Evolutionary conservation across 1,140 invertebrate genomes (phyloP).

Genomic region (Sogatella furcifera): DNA sequence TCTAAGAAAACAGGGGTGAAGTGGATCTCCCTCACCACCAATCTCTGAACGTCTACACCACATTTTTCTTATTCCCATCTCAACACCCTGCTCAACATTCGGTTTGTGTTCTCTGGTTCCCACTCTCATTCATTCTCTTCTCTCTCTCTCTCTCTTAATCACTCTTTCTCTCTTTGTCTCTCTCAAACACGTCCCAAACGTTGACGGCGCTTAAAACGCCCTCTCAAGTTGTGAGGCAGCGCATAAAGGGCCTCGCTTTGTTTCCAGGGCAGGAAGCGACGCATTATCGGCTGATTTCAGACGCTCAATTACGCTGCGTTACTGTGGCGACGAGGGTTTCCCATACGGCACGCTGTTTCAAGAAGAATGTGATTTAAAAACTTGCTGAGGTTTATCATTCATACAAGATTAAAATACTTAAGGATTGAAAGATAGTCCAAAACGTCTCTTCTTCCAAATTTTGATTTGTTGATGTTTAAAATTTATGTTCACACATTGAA

Average conservation of each 20-base stretch:
- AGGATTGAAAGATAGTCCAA: too few relatives aligned
- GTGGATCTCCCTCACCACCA: neutral
- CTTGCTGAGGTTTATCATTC: too few relatives aligned
- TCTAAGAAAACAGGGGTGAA: neutral
- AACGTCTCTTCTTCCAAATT: too few relatives aligned
- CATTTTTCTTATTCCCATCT: neutral
- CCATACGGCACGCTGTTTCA: neutral
- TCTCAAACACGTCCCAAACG: neutral
- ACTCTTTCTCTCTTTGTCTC: neutral
- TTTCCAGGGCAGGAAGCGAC: neutral
- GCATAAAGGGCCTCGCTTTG: too few relatives aligned
- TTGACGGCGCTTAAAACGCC: neutral
- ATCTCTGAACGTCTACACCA: neutral
- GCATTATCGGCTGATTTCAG: neutral
- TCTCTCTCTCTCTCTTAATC: too few relatives aligned
- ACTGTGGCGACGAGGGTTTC: neutral
- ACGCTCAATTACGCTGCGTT: neutral
- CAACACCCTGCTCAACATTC: neutral
- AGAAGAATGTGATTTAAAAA: too few relatives aligned
- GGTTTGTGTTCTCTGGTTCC: neutral
- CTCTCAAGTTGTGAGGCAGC: neutral
- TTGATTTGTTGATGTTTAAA: too few relatives aligned
- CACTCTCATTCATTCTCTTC: too few relatives aligned
- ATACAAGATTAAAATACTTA: too few relatives aligned
- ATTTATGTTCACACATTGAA: too few relatives aligned